Conservation (phyloP, 2,797 vertebrate species). For the Karalla daura region DNA sequence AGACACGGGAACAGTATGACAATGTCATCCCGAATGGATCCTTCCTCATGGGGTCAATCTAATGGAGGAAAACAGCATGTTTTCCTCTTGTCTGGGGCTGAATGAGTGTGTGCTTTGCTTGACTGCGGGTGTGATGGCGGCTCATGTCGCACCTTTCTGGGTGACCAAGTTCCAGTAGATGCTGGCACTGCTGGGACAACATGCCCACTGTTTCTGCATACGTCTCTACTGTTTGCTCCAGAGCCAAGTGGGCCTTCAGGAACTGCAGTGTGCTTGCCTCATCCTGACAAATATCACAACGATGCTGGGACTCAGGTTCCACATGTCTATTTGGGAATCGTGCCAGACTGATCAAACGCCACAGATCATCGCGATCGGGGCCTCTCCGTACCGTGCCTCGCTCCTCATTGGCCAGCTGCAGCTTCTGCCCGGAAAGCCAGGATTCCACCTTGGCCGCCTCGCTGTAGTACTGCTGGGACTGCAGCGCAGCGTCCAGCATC, state of each 20-base stretch:
- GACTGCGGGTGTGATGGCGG: not conserved
- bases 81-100: not conserved
- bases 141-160: conserved; percentile 88
- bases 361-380: too few species aligned
- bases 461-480: conserved; percentile 91
- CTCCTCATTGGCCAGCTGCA: conserved; percentile 93
- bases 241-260: conserved; percentile 90
- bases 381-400: conserved; percentile 87
- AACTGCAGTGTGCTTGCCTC: conserved; percentile 91
- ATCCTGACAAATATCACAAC: conserved; percentile 78
- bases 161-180: conserved; percentile 88
- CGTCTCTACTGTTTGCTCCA: conserved; percentile 93
- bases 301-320: not conserved
- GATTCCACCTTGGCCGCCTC: conserved; percentile 92
- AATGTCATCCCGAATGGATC: too few species aligned
- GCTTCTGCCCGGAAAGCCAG: conserved; percentile 94
- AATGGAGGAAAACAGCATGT: too few species aligned
- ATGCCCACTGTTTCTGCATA: conserved; percentile 91
- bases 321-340: not conserved
- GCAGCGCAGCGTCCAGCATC: conserved; percentile 86
- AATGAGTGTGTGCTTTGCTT: not conserved
- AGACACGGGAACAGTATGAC: not conserved
- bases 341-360: too few species aligned
- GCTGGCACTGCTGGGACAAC: conserved; percentile 90
- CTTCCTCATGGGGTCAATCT: too few species aligned